phyloP scores from a whole-genome alignment of 2,113 vertebrate species.

The Struthio camelus region DNA sequence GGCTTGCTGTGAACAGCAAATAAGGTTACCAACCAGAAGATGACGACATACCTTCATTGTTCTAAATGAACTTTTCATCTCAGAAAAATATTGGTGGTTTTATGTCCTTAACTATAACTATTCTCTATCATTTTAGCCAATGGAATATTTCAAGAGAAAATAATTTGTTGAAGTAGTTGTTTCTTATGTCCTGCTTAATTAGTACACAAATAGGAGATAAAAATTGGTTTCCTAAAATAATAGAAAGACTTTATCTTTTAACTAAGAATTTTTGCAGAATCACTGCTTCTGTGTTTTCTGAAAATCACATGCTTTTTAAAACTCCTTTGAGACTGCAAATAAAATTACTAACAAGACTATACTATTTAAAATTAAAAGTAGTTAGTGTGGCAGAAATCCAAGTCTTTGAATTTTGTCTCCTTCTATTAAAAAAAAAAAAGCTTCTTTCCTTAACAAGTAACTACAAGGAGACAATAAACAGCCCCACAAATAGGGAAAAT shows the following conservation, averaged over 20 bases:
- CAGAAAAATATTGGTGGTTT: background rate
- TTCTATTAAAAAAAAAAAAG: background rate
- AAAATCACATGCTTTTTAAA: background rate
- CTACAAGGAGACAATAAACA: background rate
- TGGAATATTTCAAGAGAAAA: background rate
- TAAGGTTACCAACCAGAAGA: background rate
- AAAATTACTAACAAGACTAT: background rate
- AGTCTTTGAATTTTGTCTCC: background rate
- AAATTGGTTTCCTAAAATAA: background rate
- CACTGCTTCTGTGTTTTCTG: background rate
- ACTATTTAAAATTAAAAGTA: background rate
- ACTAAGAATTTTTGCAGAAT: background rate
- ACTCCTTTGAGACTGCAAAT: background rate
- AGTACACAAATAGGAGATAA: background rate
- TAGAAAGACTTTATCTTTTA: background rate
- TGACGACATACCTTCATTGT: background rate
- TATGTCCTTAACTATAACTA: background rate
- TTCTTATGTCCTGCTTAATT: background rate
- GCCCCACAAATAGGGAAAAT: background rate
- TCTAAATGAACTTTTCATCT: background rate
- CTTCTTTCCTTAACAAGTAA: background rate
- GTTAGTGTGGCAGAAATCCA: background rate
- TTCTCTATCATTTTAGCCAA: background rate
- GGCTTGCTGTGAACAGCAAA: background rate
- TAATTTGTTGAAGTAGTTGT: background rate